phyloP scores from a whole-genome alignment of 2,113 vertebrate genomes.

The Harpagus bidentatus region DNA sequence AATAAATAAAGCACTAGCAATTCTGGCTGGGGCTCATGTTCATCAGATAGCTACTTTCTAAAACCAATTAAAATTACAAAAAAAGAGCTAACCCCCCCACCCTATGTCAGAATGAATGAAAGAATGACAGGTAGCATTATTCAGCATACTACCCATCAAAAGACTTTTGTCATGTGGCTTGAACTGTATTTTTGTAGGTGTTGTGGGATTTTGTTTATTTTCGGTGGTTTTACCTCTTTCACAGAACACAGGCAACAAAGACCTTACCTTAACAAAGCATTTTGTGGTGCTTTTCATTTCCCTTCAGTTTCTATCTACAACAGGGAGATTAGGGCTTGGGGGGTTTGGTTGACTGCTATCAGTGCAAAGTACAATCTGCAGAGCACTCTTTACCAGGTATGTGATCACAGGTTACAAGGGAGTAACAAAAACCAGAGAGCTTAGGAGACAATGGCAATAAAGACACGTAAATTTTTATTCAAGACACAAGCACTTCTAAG shows the following conservation, averaged over 20 bases:
- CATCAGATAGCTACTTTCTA: background rate
- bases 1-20: background rate
- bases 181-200: background rate
- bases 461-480: background rate
- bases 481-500: background rate
- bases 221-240: background rate
- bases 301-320: background rate
- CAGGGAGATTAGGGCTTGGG: background rate
- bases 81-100: background rate
- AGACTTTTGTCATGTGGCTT: background rate
- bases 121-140: background rate
- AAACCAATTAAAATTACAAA: background rate
- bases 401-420: background rate
- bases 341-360: background rate
- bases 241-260: background rate
- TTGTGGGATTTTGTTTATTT: background rate
- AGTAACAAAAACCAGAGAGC: background rate
- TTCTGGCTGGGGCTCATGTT: background rate
- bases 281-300: background rate
- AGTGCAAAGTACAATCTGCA: background rate
- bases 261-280: background rate
- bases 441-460: background rate
- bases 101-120: background rate
- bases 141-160: background rate
- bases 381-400: background rate